Percentiles rank a stretch among this genome's conserved stretches.
phyloP scores from a whole-genome alignment of 2,888 invertebrate species.

The Scotopteryx bipunctaria region DNA sequence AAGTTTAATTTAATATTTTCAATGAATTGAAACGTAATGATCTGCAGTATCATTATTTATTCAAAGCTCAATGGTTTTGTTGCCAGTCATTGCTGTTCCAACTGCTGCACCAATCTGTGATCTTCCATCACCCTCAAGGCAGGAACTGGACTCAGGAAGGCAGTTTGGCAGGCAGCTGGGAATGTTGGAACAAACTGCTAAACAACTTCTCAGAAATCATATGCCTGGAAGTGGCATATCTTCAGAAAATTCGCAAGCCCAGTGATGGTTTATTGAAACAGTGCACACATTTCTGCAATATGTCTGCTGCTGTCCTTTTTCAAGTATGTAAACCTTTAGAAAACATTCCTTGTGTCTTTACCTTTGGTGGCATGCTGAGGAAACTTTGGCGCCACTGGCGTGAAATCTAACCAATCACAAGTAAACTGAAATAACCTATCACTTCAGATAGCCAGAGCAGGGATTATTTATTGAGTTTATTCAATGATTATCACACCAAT shows the following conservation, averaged over 20 bases:
- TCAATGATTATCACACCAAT: too few relatives aligned
- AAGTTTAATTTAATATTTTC: too few relatives aligned
- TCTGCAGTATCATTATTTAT: too few relatives aligned
- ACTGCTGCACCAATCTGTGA: constrained; percentile 56
- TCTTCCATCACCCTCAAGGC: constrained; percentile 70
- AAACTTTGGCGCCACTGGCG: too few relatives aligned
- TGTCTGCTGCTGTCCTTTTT: constrained; percentile 66
- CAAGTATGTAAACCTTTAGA: constrained; percentile 63
- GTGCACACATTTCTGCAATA: constrained; percentile 52
- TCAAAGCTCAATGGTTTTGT: background rate
- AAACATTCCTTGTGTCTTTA: too few relatives aligned
- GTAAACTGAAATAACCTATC: too few relatives aligned
- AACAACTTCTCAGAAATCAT: constrained; percentile 67
- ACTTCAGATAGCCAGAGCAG: too few relatives aligned
- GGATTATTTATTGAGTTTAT: too few relatives aligned
- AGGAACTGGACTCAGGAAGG: constrained; percentile 52
- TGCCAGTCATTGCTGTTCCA: constrained; percentile 63
- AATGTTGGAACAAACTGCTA: constrained; percentile 64
- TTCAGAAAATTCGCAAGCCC: constrained; percentile 60
- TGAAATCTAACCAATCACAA: too few relatives aligned
- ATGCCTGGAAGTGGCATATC: constrained; percentile 57
- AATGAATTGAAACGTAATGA: too few relatives aligned
- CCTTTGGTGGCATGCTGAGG: too few relatives aligned
- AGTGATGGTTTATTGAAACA: constrained; percentile 46
- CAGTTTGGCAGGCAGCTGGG: constrained; percentile 64